These are phyloP conservation scores for Microcebus griseorufus DNA, from an alignment of 2,113 vertebrate genomes.

Conservation along the genomic window DNA sequence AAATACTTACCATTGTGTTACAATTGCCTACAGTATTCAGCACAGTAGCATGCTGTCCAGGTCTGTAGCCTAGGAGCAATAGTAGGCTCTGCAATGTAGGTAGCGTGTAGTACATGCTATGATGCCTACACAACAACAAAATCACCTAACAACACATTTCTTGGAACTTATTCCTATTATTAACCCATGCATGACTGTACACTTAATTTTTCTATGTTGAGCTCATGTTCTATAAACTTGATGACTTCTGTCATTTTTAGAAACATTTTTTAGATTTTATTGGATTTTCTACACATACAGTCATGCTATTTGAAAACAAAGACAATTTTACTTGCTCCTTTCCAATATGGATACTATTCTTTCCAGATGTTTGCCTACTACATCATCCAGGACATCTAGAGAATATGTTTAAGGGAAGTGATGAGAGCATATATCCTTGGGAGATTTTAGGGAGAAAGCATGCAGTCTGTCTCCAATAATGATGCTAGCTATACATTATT, in stretches of 20 bases:
- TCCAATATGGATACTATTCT: not conserved
- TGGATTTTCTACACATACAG: not conserved
- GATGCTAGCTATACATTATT: not conserved
- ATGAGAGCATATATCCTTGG: not conserved
- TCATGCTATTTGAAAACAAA: not conserved
- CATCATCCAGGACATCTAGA: not conserved
- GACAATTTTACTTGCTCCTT: not conserved
- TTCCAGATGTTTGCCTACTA: not conserved
- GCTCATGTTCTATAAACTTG: not conserved
- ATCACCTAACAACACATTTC: not conserved
- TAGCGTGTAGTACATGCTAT: not conserved
- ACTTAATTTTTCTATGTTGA: not conserved
- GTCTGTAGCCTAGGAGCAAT: not conserved
- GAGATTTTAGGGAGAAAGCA: not conserved
- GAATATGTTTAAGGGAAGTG: not conserved
- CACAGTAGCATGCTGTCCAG: not conserved
- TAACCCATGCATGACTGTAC: not conserved
- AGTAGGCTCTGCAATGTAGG: not conserved
- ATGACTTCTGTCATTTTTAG: not conserved
- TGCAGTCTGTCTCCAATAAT: not conserved
- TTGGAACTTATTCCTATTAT: not conserved
- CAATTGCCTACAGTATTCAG: not conserved
- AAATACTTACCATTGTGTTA: not conserved
- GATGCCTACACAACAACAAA: not conserved
- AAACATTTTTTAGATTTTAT: not conserved